Conservation (phyloP, 53 echinoderm and acorn worm genomes). For the Paracentrotus lividus region DNA sequence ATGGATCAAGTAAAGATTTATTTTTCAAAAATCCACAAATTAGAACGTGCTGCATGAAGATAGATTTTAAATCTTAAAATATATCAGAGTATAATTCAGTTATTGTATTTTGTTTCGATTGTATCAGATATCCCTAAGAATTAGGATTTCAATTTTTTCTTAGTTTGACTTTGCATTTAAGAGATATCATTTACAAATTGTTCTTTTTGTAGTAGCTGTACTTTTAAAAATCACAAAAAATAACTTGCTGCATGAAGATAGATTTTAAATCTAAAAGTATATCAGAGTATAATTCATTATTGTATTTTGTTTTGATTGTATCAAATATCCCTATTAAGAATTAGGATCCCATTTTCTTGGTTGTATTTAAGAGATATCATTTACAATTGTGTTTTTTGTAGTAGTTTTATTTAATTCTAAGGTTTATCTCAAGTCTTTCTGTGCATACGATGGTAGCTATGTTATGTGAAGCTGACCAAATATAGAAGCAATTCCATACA, state of each 20-base stretch:
- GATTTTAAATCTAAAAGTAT: neutral
- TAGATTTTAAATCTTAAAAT: neutral
- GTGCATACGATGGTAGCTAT: too few species aligned
- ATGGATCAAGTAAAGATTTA: too few species aligned
- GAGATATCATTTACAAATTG: neutral
- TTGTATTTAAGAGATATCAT: neutral
- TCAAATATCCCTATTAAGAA: neutral
- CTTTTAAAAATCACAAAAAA: neutral
- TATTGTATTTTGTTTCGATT: neutral
- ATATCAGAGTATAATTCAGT: neutral
- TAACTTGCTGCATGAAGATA: neutral
- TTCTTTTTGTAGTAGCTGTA: too few species aligned
- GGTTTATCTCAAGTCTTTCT: too few species aligned
- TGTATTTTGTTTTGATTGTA: neutral
- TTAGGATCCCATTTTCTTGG: neutral
- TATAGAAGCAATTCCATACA: too few species aligned
- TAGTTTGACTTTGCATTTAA: neutral
- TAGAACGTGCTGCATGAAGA: neutral
- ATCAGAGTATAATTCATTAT: neutral
- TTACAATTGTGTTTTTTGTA: too few species aligned
- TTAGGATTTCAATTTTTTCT: neutral
- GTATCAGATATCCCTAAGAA: neutral
- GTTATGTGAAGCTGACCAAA: too few species aligned
- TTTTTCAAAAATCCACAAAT: too few species aligned
- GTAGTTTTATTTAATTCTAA: too few species aligned